Percentiles rank a stretch among this genome's conserved stretches.
Conservation (phyloP, 2,113 vertebrate species). For the Candoia aspera region DNA sequence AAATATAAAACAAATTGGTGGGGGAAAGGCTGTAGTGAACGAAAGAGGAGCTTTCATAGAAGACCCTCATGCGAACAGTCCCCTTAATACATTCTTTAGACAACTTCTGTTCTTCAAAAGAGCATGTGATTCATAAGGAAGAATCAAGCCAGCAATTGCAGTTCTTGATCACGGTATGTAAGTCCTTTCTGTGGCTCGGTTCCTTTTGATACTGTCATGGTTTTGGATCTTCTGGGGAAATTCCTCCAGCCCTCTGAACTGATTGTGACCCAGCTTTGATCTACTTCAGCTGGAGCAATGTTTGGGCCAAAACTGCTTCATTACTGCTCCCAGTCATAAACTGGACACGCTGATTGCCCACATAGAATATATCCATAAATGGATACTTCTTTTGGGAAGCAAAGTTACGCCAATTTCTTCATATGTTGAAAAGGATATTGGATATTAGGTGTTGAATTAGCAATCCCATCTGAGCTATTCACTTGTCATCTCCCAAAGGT, state of each 20-base stretch:
- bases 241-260: not conserved
- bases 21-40: too few species aligned
- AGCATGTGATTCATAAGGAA: not conserved
- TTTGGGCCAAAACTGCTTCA: not conserved
- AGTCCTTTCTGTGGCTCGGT: not conserved
- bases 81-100: not conserved
- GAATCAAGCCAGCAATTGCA: not conserved
- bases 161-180: too few species aligned
- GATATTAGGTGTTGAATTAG: not conserved
- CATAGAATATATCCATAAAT: not conserved
- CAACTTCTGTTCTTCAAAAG: not conserved
- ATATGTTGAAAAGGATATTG: not conserved
- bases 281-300: not conserved
- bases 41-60: too few species aligned
- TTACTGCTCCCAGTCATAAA: not conserved
- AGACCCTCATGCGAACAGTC: not conserved
- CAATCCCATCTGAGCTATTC: not conserved
- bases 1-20: too few species aligned
- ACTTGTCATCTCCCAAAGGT: not conserved
- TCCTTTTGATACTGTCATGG: not conserved
- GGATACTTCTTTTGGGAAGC: not conserved
- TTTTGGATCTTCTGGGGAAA: not conserved
- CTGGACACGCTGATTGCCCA: not conserved
- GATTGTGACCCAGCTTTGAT: not conserved
- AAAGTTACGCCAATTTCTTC: not conserved